A percentile compares a stretch with the other conserved stretches of the same genome.
These are phyloP conservation scores for Lepidurus couesii DNA, from an alignment of 1,140 invertebrate genomes.

Conservation along the genomic window DNA sequence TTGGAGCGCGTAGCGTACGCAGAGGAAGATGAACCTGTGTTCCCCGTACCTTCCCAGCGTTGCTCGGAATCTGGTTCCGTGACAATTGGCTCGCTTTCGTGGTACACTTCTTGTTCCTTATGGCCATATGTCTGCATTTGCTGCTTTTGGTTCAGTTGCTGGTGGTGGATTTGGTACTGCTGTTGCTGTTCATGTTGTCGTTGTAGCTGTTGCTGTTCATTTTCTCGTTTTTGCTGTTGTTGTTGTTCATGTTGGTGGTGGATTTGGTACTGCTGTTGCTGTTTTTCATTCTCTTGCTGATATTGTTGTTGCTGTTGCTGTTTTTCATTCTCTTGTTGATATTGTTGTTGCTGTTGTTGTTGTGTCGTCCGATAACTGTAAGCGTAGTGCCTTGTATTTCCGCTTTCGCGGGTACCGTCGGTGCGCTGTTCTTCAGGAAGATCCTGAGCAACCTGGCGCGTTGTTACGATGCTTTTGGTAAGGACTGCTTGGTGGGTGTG, in stretches of 20 bases:
- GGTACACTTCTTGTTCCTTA: not conserved
- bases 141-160: not conserved
- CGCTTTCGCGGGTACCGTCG: not conserved
- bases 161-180: not conserved
- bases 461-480: slow-evolving; percentile 18
- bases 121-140: not conserved
- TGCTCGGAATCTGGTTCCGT: not conserved
- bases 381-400: not conserved
- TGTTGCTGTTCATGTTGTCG: not conserved
- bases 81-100: not conserved
- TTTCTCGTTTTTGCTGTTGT: not conserved
- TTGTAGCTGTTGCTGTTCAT: slow-evolving; percentile 22
- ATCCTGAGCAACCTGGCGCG: not conserved
- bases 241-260: not conserved
- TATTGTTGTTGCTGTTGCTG: too few species aligned
- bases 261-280: too few species aligned
- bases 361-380: slow-evolving; percentile 26
- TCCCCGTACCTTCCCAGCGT: not conserved
- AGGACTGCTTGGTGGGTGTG: not conserved
- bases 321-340: too few species aligned
- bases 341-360: not conserved
- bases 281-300: too few species aligned
- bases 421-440: not conserved
- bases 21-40: not conserved
- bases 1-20: not conserved